Evolutionary conservation across 2,888 invertebrate genomes (phyloP), one percentile per base, ranked within the genome.

Genomic region (Dryobotodes eremita): DNA sequence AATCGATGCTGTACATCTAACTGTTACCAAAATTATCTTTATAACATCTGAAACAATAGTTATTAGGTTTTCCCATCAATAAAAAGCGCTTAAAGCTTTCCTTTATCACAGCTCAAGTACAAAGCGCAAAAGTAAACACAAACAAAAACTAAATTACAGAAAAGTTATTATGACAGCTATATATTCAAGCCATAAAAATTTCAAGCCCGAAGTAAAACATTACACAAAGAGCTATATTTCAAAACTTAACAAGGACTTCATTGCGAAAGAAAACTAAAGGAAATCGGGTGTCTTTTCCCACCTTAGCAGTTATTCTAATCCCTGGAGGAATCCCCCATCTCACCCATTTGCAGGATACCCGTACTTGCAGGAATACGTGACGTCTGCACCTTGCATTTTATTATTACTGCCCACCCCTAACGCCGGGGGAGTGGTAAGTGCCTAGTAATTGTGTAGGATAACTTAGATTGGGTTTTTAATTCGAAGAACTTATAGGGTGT

Each of bases 401-500:
- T 95, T 94, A 95, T 92, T 85, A 88, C 91, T 88, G 83, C 78
- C 89, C 89, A 89, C 91, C 93, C 90, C 91, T 92, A 93, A 95
- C 89, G 88, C 85, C 83, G 76, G 91, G 95, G 95, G 95, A 90
- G 95, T 94, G 94, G 94, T 94, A 95, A 96, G 95, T 96, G 95
- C 92, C 92, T 91, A 92, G 95, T 96, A 96, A 96, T 96, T 96
- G 95, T 95, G 95, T 95, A 94, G 95, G 95, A 95, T 95, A 96
- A 96, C 95, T 96, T 96, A 96, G 96, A 96, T 96, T 96, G 95
- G 94, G 92, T 95, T 95, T 96, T 95, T 96, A 96, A 96, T 95
- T 94, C 93, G 79, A 75, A 82, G 86, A 80, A 84, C 79, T 86
- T 82, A 82, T 86, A 68, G 83, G 88, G 83, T 77, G 83, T 71